These are phyloP conservation scores for Xerus inauris DNA, from an alignment of 2,113 vertebrate genomes.

Conservation along the genomic window DNA sequence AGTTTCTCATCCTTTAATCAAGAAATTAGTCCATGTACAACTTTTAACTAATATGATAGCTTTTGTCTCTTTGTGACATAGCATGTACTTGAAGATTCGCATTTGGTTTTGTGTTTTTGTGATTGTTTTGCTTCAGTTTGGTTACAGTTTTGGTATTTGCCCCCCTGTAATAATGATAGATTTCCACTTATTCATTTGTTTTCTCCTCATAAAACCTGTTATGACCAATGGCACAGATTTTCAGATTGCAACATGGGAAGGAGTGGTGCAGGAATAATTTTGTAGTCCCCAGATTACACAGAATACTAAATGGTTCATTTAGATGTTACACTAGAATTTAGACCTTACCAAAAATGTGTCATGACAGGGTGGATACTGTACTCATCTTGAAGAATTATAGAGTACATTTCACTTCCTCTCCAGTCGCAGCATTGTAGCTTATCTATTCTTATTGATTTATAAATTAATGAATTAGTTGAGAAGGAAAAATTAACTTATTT, in stretches of 20 bases:
- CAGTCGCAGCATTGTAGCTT: neutral
- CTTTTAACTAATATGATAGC: neutral
- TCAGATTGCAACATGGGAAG: neutral
- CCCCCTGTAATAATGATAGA: neutral
- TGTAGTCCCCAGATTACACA: neutral
- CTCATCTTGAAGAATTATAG: neutral
- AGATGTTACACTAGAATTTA: neutral
- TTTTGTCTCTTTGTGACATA: neutral
- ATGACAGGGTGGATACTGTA: neutral
- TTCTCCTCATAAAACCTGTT: neutral
- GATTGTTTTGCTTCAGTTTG: neutral
- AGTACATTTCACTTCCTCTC: neutral
- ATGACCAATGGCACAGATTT: neutral
- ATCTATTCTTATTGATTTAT: neutral
- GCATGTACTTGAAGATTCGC: neutral
- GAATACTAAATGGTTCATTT: neutral
- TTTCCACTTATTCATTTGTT: neutral
- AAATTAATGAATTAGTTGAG: neutral
- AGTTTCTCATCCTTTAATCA: neutral
- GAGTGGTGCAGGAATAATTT: neutral
- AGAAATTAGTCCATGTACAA: neutral
- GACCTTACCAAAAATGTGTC: neutral
- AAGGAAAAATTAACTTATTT: slow-evolving; percentile 30
- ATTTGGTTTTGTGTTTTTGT: neutral
- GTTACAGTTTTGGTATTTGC: neutral